A percentile compares a stretch with the other conserved stretches of the same genome.
phyloP scores from a whole-genome alignment of 2,888 invertebrate genomes.

The Lithosia quadra region DNA sequence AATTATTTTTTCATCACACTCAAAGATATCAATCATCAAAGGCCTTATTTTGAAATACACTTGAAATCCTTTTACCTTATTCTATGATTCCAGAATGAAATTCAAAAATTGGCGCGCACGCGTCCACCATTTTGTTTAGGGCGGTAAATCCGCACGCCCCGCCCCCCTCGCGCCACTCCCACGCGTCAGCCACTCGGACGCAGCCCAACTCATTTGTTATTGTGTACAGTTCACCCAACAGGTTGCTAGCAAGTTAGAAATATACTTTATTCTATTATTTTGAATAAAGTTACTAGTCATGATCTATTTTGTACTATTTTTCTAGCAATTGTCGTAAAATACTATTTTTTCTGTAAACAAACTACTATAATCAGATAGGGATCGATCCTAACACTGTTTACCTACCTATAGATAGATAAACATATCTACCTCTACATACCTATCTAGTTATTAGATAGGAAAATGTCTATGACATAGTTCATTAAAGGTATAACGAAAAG shows the following conservation, averaged over 20 bases:
- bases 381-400: neutral
- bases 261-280: constrained; percentile 15
- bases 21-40: neutral
- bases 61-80: constrained; percentile 8
- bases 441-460: no score
- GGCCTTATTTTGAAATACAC: neutral
- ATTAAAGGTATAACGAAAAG: no score
- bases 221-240: constrained; percentile 76
- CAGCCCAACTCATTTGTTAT: constrained; percentile 86
- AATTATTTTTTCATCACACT: neutral
- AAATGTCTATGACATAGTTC: no score
- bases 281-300: neutral
- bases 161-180: constrained; percentile 84
- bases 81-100: constrained; percentile 55
- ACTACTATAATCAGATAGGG: neutral
- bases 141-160: constrained; percentile 84
- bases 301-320: neutral
- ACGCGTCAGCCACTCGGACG: constrained; percentile 81
- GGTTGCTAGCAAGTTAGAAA: constrained; percentile 53
- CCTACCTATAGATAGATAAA: neutral
- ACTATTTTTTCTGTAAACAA: neutral
- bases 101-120: constrained; percentile 87
- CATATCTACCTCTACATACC: no score
- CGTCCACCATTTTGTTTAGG: constrained; percentile 88
- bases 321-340: neutral